A percentile compares a stretch with the other conserved stretches of the same genome.
phyloP scores from a whole-genome alignment of 2,888 invertebrate species.

The Synanthedon andrenaeformis region DNA sequence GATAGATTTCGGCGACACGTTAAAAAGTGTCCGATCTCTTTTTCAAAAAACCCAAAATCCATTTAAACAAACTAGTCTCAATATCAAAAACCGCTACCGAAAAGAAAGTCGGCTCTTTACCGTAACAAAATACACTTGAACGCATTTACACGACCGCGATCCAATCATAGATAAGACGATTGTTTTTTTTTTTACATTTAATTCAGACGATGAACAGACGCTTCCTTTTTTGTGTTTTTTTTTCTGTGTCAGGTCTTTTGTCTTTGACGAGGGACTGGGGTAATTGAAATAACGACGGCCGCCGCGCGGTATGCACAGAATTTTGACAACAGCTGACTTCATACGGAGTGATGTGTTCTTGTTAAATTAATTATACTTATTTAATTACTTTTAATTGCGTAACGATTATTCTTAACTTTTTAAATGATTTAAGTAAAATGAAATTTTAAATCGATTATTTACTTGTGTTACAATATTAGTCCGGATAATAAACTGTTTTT shows the following conservation, averaged over 20 bases:
- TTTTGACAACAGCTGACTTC: constrained; percentile 61
- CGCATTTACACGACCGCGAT: constrained; percentile 65
- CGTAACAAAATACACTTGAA: constrained; percentile 57
- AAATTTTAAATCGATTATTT: too few species aligned
- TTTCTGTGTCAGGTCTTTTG: constrained; percentile 62
- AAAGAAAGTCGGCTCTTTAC: constrained; percentile 43
- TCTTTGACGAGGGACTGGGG: constrained; percentile 64
- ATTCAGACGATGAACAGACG: constrained; percentile 35
- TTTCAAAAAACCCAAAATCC: constrained; percentile 7
- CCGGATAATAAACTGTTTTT: too few species aligned
- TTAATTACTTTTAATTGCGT: too few species aligned
- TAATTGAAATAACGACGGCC: constrained; percentile 69
- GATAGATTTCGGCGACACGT: too few species aligned
- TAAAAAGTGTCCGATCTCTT: too few species aligned
- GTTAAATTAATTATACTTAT: constrained; percentile 13
- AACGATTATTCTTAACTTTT: constrained; percentile 1
- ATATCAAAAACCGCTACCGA: constrained; percentile 55
- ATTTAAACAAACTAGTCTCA: constrained; percentile 13
- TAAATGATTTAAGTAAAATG: too few species aligned
- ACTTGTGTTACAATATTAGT: too few species aligned
- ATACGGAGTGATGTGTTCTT: constrained; percentile 7
- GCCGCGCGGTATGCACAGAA: constrained; percentile 56
- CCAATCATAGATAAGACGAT: constrained; percentile 65
- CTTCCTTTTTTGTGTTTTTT: constrained; percentile 25
- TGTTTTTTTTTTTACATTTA: constrained; percentile 30